Percentiles rank a stretch among this genome's conserved stretches.
phyloP scores from a whole-genome alignment of 2,797 vertebrate genomes.

The Poecilia picta region DNA sequence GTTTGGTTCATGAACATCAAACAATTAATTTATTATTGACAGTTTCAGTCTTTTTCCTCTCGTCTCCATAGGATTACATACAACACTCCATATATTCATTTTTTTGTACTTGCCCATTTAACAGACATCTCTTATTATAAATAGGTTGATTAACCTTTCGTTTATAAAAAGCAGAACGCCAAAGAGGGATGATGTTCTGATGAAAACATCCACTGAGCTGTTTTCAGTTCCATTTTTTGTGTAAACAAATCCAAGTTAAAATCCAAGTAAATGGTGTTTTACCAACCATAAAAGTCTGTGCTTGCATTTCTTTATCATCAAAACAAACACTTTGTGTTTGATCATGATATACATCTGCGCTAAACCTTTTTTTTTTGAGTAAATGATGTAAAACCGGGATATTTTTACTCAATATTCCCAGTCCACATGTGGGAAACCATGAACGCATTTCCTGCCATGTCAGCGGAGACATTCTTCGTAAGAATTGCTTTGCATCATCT shows the following conservation, averaged over 20 bases:
- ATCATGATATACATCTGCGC: neutral
- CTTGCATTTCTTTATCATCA: neutral
- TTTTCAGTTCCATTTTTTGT: neutral
- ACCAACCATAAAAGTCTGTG: neutral
- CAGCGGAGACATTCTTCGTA: neutral
- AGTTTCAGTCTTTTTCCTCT: neutral
- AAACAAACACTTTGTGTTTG: neutral
- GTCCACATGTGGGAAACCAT: neutral
- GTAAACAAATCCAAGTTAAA: neutral
- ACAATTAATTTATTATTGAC: neutral
- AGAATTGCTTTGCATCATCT: constrained; percentile 7
- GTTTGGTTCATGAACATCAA: neutral
- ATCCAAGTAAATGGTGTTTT: neutral
- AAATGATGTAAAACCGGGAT: neutral
- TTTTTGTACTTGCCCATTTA: neutral
- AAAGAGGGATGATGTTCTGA: neutral
- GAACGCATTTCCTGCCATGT: constrained; percentile 16
- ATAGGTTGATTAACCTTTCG: too few species aligned
- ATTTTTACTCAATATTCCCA: neutral
- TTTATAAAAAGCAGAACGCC: neutral
- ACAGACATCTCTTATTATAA: neutral
- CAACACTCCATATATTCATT: neutral
- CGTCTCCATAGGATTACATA: neutral
- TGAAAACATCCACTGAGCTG: neutral
- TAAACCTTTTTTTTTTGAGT: neutral